Percentiles rank a stretch among this genome's conserved stretches.
Evolutionary conservation across 2,113 vertebrate species (phyloP).

Genomic region (Apeltes quadracus): DNA sequence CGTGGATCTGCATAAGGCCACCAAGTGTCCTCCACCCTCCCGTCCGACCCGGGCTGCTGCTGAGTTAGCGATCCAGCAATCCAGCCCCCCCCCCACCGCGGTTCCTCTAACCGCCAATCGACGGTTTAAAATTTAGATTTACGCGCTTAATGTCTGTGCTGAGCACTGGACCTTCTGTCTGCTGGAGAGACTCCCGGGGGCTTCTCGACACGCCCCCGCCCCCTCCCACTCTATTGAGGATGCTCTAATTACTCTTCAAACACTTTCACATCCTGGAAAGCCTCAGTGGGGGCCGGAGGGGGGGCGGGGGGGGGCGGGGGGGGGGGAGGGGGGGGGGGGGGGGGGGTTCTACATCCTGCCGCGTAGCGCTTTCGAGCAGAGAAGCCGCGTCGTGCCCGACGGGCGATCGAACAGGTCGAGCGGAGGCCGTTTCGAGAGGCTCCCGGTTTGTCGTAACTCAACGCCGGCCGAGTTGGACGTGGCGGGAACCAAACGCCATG

Average conservation of each 20-base stretch:
- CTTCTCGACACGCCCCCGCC: slow-evolving; percentile 5
- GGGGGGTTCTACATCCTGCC: too few relatives aligned
- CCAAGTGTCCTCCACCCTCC: slow-evolving; percentile 55
- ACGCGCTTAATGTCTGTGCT: slow-evolving; percentile 47
- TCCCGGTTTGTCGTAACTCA: too few relatives aligned
- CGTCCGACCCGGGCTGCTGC: slow-evolving; percentile 50
- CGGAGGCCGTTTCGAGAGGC: too few relatives aligned
- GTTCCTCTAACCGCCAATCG: slow-evolving; percentile 38
- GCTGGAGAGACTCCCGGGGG: slow-evolving; percentile 35
- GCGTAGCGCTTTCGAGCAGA: too few relatives aligned
- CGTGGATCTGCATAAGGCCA: slow-evolving; percentile 25
- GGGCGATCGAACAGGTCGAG: too few relatives aligned
- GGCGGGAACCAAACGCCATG: too few relatives aligned
- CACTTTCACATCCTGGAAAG: slow-evolving; percentile 47
- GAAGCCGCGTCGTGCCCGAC: too few relatives aligned
- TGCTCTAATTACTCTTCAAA: slow-evolving; percentile 62
- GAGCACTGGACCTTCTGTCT: slow-evolving; percentile 49
- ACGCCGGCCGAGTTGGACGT: too few relatives aligned
- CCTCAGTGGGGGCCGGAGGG: neutral
- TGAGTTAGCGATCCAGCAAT: slow-evolving; percentile 67
- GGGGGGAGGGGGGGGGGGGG: neutral
- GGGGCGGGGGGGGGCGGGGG: neutral
- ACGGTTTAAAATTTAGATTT: slow-evolving; percentile 64
- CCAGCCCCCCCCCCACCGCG: too few relatives aligned
- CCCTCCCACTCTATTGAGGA: slow-evolving; percentile 15